Percentiles rank a stretch among this genome's conserved stretches.
Evolutionary conservation across 2,113 vertebrate genomes (phyloP).

Genomic region (Eidolon helvum): DNA sequence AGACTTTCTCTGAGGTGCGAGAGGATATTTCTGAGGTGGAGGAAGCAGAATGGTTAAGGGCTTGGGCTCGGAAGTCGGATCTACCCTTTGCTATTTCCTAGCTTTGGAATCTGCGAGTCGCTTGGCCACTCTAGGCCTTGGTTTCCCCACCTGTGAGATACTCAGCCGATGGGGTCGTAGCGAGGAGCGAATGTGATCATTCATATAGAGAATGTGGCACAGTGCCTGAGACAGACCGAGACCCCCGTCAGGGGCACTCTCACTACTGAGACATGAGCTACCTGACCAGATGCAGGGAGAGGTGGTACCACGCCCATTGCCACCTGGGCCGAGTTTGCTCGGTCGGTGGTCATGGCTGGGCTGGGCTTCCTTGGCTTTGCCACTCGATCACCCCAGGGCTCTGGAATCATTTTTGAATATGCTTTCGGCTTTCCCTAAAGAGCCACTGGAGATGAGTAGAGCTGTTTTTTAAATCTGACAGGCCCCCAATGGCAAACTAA

Average conservation of each 20-base stretch:
- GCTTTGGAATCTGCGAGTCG: not conserved
- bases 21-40: not conserved
- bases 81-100: not conserved
- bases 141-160: not conserved
- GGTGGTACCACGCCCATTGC: accelerated
- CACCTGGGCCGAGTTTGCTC: accelerated
- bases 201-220: not conserved
- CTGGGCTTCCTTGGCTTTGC: not conserved
- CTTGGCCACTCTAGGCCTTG: not conserved
- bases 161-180: not conserved
- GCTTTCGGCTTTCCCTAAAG: not conserved
- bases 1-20: not conserved
- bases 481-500: not conserved
- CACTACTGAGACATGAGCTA: accelerated
- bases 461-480: not conserved
- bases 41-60: not conserved
- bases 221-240: not conserved
- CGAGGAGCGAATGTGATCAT: not conserved
- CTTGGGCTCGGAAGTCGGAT: not conserved
- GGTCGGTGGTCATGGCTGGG: too few species aligned
- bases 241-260: accelerated
- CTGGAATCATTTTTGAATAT: not conserved
- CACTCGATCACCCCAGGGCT: not conserved
- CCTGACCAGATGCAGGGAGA: accelerated
- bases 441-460: not conserved